A percentile compares a stretch with the other conserved stretches of the same genome.
phyloP scores from a whole-genome alignment of 1,140 invertebrate genomes.

The Bombus fervidus region DNA sequence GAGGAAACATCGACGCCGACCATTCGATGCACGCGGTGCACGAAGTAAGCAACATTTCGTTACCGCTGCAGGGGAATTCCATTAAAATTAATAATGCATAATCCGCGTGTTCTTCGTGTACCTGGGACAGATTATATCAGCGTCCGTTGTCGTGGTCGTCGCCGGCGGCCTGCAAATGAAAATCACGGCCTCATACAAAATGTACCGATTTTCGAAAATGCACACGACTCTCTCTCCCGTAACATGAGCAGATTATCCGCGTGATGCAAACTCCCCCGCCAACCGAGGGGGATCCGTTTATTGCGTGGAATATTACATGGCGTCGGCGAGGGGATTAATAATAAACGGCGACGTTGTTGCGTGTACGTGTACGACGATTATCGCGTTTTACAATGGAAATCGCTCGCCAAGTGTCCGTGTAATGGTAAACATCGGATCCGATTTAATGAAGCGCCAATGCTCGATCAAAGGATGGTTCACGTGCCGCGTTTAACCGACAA shows the following conservation, averaged over 20 bases:
- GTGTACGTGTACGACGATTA: constrained; percentile 48
- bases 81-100: constrained; percentile 66
- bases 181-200: constrained; percentile 48
- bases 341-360: constrained; percentile 42
- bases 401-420: constrained; percentile 36
- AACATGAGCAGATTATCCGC: constrained; percentile 46
- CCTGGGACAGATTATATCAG: constrained; percentile 43
- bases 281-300: constrained; percentile 54
- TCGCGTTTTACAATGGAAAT: constrained; percentile 63
- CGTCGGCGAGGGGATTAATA: constrained; percentile 58
- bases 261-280: neutral
- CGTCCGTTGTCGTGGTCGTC: neutral
- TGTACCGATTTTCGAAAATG: constrained; percentile 54
- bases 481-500: constrained; percentile 1
- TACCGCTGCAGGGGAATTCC: constrained; percentile 49
- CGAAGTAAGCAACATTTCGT: constrained; percentile 30
- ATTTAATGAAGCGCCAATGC: constrained; percentile 53
- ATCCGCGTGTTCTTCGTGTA: constrained; percentile 35
- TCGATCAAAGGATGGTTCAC: constrained; percentile 27
- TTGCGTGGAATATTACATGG: constrained; percentile 63
- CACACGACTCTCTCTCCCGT: neutral
- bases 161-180: constrained; percentile 17
- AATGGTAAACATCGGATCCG: constrained; percentile 53
- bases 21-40: neutral
- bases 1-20: neutral